Conservation (phyloP, 2,888 invertebrate species). For the Abrostola triplasia region DNA sequence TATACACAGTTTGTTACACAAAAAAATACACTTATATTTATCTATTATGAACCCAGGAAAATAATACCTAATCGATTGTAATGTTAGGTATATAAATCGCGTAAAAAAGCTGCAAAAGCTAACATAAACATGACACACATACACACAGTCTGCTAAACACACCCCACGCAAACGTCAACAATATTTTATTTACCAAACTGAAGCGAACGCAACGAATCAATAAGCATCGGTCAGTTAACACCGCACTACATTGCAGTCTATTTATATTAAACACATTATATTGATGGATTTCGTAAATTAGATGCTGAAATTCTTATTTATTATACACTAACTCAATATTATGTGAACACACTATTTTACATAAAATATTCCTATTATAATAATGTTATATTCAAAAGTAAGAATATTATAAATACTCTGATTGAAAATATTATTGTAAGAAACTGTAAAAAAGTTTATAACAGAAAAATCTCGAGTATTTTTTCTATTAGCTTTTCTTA, state of each 20-base stretch:
- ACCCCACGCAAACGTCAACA: slow-evolving; percentile 30
- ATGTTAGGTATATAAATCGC: slow-evolving; percentile 6
- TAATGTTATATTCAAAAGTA: not conserved
- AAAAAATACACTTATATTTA: too few relatives aligned
- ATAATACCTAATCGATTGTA: too few relatives aligned
- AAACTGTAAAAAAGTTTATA: not conserved
- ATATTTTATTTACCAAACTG: slow-evolving; percentile 26
- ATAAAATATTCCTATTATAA: not conserved
- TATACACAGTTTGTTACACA: too few relatives aligned
- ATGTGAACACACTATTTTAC: not conserved
- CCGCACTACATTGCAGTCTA: slow-evolving; percentile 2
- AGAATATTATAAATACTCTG: slow-evolving; percentile 1
- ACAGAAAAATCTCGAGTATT: not conserved
- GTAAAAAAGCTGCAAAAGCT: slow-evolving; percentile 15
- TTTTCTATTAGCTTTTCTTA: slow-evolving; percentile 1
- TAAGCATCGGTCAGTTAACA: slow-evolving; percentile 11
- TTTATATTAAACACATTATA: slow-evolving; percentile 27
- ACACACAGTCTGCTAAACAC: slow-evolving; percentile 12
- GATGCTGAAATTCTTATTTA: slow-evolving; percentile 34
- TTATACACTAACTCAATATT: slow-evolving; percentile 12
- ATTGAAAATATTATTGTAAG: slow-evolving; percentile 3
- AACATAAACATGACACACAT: slow-evolving; percentile 29
- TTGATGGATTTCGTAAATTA: slow-evolving; percentile 38
- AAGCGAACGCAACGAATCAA: slow-evolving; percentile 23
- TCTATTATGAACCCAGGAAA: too few relatives aligned